Conservation (phyloP, 1,140 invertebrate species). For the Rhyzopertha dominica region DNA sequence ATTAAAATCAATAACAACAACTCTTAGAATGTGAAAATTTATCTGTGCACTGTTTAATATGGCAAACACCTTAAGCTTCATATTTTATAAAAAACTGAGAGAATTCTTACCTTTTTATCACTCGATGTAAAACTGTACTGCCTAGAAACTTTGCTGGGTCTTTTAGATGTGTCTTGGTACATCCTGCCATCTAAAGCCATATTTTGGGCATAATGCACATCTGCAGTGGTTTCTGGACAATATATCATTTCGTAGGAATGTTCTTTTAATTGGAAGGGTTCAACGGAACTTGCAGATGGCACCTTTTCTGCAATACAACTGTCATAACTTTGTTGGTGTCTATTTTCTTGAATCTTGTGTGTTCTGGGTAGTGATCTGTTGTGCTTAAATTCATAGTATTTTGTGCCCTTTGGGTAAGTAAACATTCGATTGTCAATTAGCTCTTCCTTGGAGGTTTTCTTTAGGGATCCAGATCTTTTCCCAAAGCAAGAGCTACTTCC, state of each 20-base stretch:
- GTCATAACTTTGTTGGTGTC: slow-evolving; percentile 1
- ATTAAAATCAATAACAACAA: too few species aligned
- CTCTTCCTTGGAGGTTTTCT: slow-evolving; percentile 29
- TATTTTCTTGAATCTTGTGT: slow-evolving; percentile 31
- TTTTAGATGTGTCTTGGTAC: slow-evolving; percentile 28
- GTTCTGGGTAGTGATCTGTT: slow-evolving; percentile 37
- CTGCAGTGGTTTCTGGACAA: slow-evolving; percentile 37
- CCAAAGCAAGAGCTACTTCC: slow-evolving; percentile 42
- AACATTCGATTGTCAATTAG: slow-evolving; percentile 28
- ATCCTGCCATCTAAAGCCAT: slow-evolving; percentile 31
- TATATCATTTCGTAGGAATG: slow-evolving; percentile 42
- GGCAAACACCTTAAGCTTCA: too few species aligned
- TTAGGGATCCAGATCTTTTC: slow-evolving; percentile 40
- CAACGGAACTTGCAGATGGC: slow-evolving; percentile 1
- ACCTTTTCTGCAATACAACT: slow-evolving; percentile 9
- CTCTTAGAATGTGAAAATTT: too few species aligned
- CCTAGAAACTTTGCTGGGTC: slow-evolving; percentile 30
- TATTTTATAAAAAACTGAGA: too few species aligned
- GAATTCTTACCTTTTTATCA: slow-evolving; percentile 24
- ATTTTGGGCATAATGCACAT: slow-evolving; percentile 42
- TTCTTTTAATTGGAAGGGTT: slow-evolving; percentile 17
- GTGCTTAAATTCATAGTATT: slow-evolving; percentile 32
- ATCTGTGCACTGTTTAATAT: too few species aligned
- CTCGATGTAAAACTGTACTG: slow-evolving; percentile 36
- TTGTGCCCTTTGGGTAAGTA: slow-evolving; percentile 36